Evolutionary conservation across 2,113 vertebrate genomes (phyloP), one percentile per base, ranked within the genome.

Genomic region (Ophthalmotilapia sp.): DNA sequence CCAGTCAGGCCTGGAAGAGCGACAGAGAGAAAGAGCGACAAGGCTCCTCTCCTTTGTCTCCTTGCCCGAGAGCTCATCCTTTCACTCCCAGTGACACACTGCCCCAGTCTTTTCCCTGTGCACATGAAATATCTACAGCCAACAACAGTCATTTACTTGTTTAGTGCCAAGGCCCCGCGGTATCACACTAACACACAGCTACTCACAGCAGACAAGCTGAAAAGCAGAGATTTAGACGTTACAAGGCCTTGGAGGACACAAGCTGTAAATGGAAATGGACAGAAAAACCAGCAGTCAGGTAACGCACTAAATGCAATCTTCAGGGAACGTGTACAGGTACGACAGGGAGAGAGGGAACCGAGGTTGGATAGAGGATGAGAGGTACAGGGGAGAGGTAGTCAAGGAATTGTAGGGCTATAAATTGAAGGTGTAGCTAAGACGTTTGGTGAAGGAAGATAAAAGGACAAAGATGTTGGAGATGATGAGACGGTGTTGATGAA

Each of bases 1-100:
- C 89, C 83, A 85, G 91, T 83, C 77, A 68, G 60, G 77, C 83
- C 84, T 92, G 85, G 83, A 90, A 90, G 82, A 83, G 82, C 62
- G 89, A 90, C 83, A 85, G 83, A 84, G 68, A 79, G 84, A 65
- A 80, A 73, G 40, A 79, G 68, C 13, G 15, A 79, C 62, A 53
- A 84, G 73, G 49, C 80, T 87, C 79, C 55, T 92, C 86, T 91
- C 90, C 80, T 92, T 88, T 85, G 87, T 92, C 90, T 93, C 87
- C 89, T 91, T 88, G 91, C 92, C 86, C 14, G 62, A 93, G 91
- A 92, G 87, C 93, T 94, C 91, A 86, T 90, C 90, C 91, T 87
- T 89, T 95, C 89, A 84, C 84, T 85, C 89, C 86, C 85, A 31
- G 70, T 94, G 92, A 94, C 94, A 94, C 91, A 91, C 86, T 93